Conservation (phyloP, 2,888 invertebrate genomes). For the Eupithecia dodoneata region DNA sequence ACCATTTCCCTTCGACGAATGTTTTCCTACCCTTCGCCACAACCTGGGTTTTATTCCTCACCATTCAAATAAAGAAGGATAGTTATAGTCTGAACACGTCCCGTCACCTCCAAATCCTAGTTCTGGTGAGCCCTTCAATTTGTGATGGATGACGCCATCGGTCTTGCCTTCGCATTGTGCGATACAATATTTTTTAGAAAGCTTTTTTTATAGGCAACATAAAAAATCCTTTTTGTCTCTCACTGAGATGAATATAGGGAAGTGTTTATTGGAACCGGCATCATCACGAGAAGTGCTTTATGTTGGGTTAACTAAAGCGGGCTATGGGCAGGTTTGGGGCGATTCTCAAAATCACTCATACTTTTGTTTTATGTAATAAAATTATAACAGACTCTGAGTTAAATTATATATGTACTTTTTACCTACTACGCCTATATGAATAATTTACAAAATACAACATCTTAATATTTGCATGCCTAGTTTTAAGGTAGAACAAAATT, state of each 20-base stretch:
- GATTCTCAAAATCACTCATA: neutral
- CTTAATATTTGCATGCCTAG: no score
- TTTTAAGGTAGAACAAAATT: no score
- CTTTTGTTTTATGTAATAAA: neutral
- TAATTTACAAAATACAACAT: no score
- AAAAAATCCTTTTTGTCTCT: conserved; percentile 28
- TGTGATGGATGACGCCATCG: conserved; percentile 57
- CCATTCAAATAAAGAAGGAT: neutral
- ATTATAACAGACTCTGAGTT: neutral
- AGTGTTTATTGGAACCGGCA: conserved; percentile 7
- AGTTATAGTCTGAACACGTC: conserved; percentile 25
- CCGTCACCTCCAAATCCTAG: conserved; percentile 51
- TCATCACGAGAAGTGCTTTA: conserved; percentile 6
- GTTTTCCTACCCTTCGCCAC: neutral
- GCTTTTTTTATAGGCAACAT: conserved; percentile 33
- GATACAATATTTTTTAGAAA: conserved; percentile 41
- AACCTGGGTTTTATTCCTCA: conserved; percentile 1
- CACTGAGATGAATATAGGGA: conserved; percentile 18
- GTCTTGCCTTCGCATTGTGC: conserved; percentile 42
- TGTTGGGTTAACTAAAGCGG: neutral
- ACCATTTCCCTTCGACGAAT: neutral
- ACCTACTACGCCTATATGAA: no score
- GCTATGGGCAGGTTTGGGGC: neutral
- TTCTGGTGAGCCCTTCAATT: conserved; percentile 52
- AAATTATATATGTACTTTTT: no score